These are phyloP conservation scores for Plagodis pulveraria DNA, from an alignment of 2,888 invertebrate species.

Conservation along the genomic window DNA sequence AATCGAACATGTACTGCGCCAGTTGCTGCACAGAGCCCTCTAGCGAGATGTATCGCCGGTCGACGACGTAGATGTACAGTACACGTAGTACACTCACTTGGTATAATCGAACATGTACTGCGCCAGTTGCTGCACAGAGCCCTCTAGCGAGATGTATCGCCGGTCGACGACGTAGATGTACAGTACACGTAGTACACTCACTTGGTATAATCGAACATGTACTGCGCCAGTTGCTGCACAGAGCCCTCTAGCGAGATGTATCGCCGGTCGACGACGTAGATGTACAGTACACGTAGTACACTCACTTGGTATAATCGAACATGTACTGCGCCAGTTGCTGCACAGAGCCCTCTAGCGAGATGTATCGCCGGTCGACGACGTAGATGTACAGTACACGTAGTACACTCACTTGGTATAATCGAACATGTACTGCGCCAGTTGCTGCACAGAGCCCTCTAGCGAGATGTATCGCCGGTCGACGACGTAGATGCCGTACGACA, in stretches of 20 bases:
- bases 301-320: conserved; percentile 93
- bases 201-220: conserved; percentile 96
- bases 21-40: conserved; percentile 97
- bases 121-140: conserved; percentile 95
- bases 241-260: conserved; percentile 95
- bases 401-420: conserved; percentile 90
- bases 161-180: conserved; percentile 98
- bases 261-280: conserved; percentile 98
- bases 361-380: conserved; percentile 96
- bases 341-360: conserved; percentile 95
- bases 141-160: conserved; percentile 94
- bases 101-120: conserved; percentile 97
- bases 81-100: conserved; percentile 59
- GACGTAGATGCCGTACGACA: conserved; percentile 99
- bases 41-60: conserved; percentile 94
- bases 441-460: conserved; percentile 95
- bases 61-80: conserved; percentile 95
- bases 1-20: conserved; percentile 96
- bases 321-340: conserved; percentile 96
- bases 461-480: conserved; percentile 97
- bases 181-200: conserved; percentile 45
- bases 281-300: conserved; percentile 56
- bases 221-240: conserved; percentile 95
- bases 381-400: no score
- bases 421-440: conserved; percentile 95